phyloP scores from a whole-genome alignment of 2,888 invertebrate species.

The Brachyptera risi region DNA sequence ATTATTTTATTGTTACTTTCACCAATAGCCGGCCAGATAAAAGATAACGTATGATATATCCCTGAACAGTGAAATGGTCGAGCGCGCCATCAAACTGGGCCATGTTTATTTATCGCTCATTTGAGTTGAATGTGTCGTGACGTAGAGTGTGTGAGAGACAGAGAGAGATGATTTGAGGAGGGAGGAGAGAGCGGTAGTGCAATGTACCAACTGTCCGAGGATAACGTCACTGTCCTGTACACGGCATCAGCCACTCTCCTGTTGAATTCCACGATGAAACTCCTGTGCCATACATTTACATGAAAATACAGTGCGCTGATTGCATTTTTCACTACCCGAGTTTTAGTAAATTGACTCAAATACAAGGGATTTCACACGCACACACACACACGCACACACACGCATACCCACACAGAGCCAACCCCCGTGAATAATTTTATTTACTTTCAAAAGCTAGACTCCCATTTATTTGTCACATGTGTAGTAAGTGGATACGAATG shows the following conservation, averaged over 20 bases:
- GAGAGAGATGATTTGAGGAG: too few species aligned
- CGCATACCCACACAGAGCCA: not conserved
- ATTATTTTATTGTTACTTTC: not conserved
- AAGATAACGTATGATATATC: conserved; percentile 2
- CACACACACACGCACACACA: too few species aligned
- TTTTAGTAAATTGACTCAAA: conserved; percentile 8
- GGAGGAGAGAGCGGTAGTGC: too few species aligned
- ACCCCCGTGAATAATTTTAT: conserved; percentile 6
- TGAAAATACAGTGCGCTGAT: conserved; percentile 5
- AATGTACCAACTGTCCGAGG: too few species aligned
- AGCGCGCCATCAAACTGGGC: not conserved
- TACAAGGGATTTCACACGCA: conserved; percentile 3
- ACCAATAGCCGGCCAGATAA: not conserved
- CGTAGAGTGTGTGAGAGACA: too few species aligned
- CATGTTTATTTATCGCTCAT: conserved; percentile 12
- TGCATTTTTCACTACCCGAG: not conserved
- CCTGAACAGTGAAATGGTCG: not conserved
- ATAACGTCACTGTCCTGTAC: not conserved
- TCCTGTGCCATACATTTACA: too few species aligned
- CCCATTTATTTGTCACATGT: conserved; percentile 10
- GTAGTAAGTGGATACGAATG: not conserved
- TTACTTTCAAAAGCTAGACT: conserved; percentile 1
- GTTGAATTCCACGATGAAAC: too few species aligned
- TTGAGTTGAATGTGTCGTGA: conserved; percentile 2
- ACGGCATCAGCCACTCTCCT: too few species aligned